Base-by-base conservation (phyloP, 2,888 invertebrate species). In the Imbricaverruca yamaguchii region DNA sequence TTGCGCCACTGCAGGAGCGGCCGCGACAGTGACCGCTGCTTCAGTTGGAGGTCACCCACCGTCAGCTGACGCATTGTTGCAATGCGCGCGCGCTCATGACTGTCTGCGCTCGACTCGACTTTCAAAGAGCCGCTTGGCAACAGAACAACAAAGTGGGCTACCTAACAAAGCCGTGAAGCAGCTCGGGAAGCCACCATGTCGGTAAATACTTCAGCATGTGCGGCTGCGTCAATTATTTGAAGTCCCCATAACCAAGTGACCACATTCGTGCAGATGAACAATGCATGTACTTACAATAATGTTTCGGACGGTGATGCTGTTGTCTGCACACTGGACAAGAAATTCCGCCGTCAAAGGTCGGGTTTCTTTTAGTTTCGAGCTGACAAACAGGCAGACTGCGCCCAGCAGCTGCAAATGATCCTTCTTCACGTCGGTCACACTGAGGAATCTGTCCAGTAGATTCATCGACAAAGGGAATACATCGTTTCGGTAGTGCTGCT, bases 381-480 rank as follows among this genome's bases (percentile, higher is more conserved):
- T 93, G 67, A 95, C 89, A 83, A 95, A 90, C 86, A 95, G 89
- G 85, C 94, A 92, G 12, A 93, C 93, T 84, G 93, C 92, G 9
- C 93, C 94, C 82, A 94, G 89, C 83, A 94, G 90, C 87, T 95
- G 95, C 84, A 95, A 89, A 87, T 93, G 93, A 85, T 91, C 91
- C 83, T 92, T 90, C 82, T 92, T 91, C 85, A 94, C 92, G 82
- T 90, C 89, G 83, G 92, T 91, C 82, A 90, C 89, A 81, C 92
- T 91, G 83, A 94, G 89, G 87, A 94, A 94, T 86, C 94, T 90
- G 89, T 95, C 95, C 90, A 95, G 91, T 87, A 92, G 92, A 87
- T 93, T 93, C 86, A 94, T 92, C 10, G 95, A 93, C 86, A 94
- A 87, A 0, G 94, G 93, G 85, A 94, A 93, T 85, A 95, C 92